Conservation (phyloP, 2,888 invertebrate genomes). For the Drosophila emarginata region DNA sequence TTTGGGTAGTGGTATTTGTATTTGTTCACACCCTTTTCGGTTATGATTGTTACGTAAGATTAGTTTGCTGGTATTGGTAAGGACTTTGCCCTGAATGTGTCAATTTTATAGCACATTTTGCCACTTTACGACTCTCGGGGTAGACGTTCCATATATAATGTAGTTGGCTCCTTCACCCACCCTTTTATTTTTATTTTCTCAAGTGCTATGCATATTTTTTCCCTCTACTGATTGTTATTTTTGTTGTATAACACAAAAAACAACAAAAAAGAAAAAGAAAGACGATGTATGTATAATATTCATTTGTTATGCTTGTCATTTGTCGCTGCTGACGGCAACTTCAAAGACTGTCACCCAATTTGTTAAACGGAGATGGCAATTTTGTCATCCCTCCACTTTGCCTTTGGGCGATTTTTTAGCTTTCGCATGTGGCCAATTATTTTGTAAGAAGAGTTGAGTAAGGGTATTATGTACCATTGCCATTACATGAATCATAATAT, state of each 20-base stretch:
- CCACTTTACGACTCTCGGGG: conserved; percentile 61
- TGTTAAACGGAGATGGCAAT: conserved; percentile 73
- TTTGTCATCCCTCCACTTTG: conserved; percentile 44
- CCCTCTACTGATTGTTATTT: conserved; percentile 39
- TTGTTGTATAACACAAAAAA: conserved; percentile 51
- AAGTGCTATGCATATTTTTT: conserved; percentile 61
- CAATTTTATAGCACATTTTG: conserved; percentile 68
- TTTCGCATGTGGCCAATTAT: conserved; percentile 66
- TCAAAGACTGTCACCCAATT: conserved; percentile 78
- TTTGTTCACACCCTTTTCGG: conserved; percentile 62
- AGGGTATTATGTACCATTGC: conserved; percentile 8
- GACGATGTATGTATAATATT: conserved; percentile 69
- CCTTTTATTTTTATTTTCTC: conserved; percentile 60
- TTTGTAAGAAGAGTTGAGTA: conserved; percentile 32
- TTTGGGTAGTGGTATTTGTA: background rate
- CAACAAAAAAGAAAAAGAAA: conserved; percentile 19
- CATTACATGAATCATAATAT: conserved; percentile 9
- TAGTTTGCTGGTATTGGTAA: conserved; percentile 17
- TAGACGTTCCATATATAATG: conserved; percentile 54
- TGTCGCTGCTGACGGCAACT: conserved; percentile 71
- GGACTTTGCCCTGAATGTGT: conserved; percentile 57
- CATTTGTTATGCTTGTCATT: conserved; percentile 80
- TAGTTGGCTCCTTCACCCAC: conserved; percentile 1
- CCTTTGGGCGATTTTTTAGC: conserved; percentile 42
- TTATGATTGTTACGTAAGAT: conserved; percentile 50